Evolutionary conservation across 2,113 vertebrate genomes (phyloP).

Genomic region (Strix uralensis): DNA sequence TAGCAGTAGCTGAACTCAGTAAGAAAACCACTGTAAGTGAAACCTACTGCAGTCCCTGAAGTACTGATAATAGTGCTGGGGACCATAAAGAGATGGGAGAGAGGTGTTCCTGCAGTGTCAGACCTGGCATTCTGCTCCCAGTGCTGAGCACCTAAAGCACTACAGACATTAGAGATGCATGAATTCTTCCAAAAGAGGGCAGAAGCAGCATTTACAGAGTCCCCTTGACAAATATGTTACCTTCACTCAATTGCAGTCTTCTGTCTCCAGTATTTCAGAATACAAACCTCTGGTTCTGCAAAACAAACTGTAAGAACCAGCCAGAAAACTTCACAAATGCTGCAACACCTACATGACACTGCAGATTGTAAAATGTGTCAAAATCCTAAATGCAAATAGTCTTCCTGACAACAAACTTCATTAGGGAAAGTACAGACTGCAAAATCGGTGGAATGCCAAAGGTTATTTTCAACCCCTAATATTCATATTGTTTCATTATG

Average conservation of each 20-base stretch:
- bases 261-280: neutral
- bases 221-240: neutral
- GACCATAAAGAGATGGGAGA: neutral
- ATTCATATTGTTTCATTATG: neutral
- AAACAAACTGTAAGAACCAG: neutral
- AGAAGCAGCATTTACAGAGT: conserved; percentile 69
- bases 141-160: neutral
- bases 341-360: neutral
- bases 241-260: neutral
- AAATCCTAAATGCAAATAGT: neutral
- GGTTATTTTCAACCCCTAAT: neutral
- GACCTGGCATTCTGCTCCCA: neutral
- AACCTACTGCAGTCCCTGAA: neutral
- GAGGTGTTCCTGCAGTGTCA: neutral
- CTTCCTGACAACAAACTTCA: neutral
- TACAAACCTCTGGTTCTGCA: neutral
- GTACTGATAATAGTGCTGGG: neutral
- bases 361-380: neutral
- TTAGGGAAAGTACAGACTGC: neutral
- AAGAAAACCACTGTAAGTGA: neutral
- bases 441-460: neutral
- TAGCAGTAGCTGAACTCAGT: neutral
- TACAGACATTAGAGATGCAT: conserved; percentile 19
- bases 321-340: neutral
- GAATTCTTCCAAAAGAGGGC: conserved; percentile 70